These are phyloP conservation scores for Cryptotermes secundus DNA, from an alignment of 1,140 invertebrate species.

Conservation along the genomic window DNA sequence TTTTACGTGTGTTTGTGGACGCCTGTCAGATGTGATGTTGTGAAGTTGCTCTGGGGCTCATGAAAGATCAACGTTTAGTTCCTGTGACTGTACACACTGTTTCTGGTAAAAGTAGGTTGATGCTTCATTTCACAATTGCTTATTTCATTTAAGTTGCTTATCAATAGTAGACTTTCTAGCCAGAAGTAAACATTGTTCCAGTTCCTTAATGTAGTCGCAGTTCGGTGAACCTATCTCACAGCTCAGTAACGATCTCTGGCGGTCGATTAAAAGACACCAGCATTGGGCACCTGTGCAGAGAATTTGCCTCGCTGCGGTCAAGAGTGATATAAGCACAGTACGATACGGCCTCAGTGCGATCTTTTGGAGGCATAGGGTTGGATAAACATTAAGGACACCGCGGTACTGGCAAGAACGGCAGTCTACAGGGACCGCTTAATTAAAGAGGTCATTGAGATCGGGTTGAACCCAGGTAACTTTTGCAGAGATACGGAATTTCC, in stretches of 20 bases:
- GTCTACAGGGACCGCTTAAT: too few relatives aligned
- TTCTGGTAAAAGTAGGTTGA: slow-evolving; percentile 1
- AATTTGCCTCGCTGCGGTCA: neutral
- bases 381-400: too few relatives aligned
- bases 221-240: neutral
- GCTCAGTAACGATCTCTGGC: neutral
- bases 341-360: too few relatives aligned
- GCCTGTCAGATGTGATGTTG: too few relatives aligned
- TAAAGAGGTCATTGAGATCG: too few relatives aligned
- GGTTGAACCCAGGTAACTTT: too few relatives aligned
- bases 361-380: too few relatives aligned
- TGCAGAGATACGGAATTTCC: too few relatives aligned
- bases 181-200: neutral
- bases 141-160: neutral
- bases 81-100: neutral
- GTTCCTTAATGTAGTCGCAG: neutral
- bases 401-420: too few relatives aligned
- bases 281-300: neutral
- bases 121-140: neutral
- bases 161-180: neutral
- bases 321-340: neutral
- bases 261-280: neutral
- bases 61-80: neutral
- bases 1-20: too few relatives aligned
- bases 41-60: too few relatives aligned